These are phyloP conservation scores for Capreolus pygargus DNA, from an alignment of 2,113 vertebrate genomes.

Conservation along the genomic window DNA sequence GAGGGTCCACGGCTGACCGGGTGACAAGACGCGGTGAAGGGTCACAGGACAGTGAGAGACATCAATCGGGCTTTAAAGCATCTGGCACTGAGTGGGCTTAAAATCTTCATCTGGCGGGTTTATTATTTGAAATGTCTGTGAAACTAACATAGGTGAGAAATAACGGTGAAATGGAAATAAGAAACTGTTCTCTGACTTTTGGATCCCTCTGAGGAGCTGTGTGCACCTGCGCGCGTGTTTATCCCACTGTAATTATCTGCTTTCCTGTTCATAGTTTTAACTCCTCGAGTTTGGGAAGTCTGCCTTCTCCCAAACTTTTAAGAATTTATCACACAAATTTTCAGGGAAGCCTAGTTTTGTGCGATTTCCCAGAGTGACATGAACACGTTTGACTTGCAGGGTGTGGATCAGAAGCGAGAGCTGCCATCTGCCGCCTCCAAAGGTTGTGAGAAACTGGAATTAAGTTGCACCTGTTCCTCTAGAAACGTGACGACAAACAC, in stretches of 20 bases:
- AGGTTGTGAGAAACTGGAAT: neutral
- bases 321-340: neutral
- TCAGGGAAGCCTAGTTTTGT: neutral
- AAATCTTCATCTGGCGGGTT: neutral
- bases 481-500: accelerated
- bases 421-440: neutral
- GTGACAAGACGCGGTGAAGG: neutral
- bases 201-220: neutral
- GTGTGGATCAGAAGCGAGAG: neutral
- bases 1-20: neutral
- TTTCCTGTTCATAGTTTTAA: neutral
- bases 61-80: neutral
- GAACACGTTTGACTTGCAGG: neutral
- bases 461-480: neutral
- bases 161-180: no score
- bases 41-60: neutral
- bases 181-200: neutral
- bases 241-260: neutral
- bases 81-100: neutral
- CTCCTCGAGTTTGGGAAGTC: neutral
- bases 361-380: neutral
- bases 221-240: accelerated
- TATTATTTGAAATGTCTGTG: neutral
- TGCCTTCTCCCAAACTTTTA: neutral
- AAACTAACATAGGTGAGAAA: neutral